Percentiles rank a stretch among this genome's conserved stretches.
Conservation (phyloP, 2,888 invertebrate genomes). For the Sceliomorpha sp. region DNA sequence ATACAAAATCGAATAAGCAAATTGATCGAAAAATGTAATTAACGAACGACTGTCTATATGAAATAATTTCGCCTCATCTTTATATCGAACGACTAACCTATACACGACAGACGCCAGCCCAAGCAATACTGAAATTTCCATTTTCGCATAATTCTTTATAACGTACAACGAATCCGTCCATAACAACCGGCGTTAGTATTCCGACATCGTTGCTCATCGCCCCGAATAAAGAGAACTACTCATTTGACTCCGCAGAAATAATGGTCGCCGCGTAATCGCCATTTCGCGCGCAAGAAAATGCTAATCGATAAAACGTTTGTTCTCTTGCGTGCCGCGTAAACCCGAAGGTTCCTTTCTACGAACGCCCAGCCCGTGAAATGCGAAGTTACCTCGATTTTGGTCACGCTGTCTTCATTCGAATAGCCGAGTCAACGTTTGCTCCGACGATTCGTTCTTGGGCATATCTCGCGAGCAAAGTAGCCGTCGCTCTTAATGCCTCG, state of each 20-base stretch:
- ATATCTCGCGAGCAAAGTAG: conserved; percentile 40
- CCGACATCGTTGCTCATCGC: conserved; percentile 40
- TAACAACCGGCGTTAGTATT: conserved; percentile 44
- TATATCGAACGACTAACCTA: no score
- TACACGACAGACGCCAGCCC: no score
- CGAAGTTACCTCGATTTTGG: conserved; percentile 45
- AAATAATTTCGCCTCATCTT: no score
- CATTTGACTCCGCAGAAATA: conserved; percentile 33
- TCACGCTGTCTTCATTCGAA: conserved; percentile 56
- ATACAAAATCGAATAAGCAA: no score
- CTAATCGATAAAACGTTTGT: conserved; percentile 56
- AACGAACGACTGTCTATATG: no score
- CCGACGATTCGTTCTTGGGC: conserved; percentile 33
- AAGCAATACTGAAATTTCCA: no score
- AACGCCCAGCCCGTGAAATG: conserved; percentile 44
- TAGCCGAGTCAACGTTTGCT: conserved; percentile 36
- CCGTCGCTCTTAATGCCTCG: conserved; percentile 40
- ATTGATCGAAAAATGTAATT: no score
- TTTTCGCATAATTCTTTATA: conserved; percentile 38
- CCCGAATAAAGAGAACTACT: conserved; percentile 23
- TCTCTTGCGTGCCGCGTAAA: conserved; percentile 43
- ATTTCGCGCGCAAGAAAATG: conserved; percentile 57
- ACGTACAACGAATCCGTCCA: conserved; percentile 51
- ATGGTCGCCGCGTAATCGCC: conserved; percentile 55
- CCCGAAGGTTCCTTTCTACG: conserved; percentile 37